Base-by-base conservation (phyloP, 2,113 vertebrate genomes). In the Dipodomys merriami region DNA sequence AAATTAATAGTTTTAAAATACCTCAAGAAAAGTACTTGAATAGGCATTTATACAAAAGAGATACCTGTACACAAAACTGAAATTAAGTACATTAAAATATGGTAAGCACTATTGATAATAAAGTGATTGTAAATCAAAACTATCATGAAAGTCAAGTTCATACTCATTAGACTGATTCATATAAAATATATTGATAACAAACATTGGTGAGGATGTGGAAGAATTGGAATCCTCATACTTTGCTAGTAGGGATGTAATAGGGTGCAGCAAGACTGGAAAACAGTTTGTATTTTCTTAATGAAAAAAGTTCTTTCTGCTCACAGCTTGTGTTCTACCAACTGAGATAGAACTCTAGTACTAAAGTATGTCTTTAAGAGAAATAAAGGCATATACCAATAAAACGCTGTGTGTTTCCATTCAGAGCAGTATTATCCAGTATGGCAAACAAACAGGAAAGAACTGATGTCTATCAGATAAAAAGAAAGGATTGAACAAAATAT, bases 41-140 rank as follows among this genome's bases (percentile, higher is more conserved):
- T 86, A 72, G 19, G 30, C 20, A 35, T 74, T 91, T 20, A 12
- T 57, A 13, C 7, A 76, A 83, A 80, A 19, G 30, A 53, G 27
- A 53, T 57, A 53, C 49, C 11, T 53, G 49, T 46, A 23, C 7
- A 35, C 10, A 79, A 33, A 16, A 16, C 20, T 5, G 15, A 90
- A 89, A 15, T 35, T 64, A 92, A 94, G 18, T 49, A 85, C 22
- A 67, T 49, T n/a, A 65, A 84, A 46, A 80, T 60, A 49, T 85
- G 22, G 5, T 71, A 20, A 74, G 25, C 23, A 57, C 64, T 25
- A 39, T 80, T 91, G 76, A 35, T 62, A 5, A 69, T 46, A 83
- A 57, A 8, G 18, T 72, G 53, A 79, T 16, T 86, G 25, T 19
- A n/a, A 13, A 72, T 91, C 22, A 86, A 71, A 86, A 76, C 10